These are phyloP conservation scores for Phaonia tiefii DNA, from an alignment of 2,888 invertebrate genomes.

Conservation along the genomic window DNA sequence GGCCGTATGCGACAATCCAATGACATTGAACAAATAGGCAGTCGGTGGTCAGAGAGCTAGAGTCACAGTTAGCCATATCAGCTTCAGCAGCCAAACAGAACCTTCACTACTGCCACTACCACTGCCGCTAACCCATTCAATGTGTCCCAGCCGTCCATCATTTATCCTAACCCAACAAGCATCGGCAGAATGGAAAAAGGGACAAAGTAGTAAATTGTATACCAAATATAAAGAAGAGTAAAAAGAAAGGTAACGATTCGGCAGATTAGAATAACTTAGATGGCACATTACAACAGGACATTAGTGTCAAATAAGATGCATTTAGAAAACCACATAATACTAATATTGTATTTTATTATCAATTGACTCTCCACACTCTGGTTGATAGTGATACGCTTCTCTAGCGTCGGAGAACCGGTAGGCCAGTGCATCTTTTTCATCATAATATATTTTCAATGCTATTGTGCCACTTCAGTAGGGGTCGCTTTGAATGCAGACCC, in stretches of 20 bases:
- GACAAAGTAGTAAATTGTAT: conserved; percentile 61
- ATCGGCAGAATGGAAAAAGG: conserved; percentile 16
- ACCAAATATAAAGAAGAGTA: conserved; percentile 35
- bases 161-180: conserved; percentile 42
- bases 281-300: conserved; percentile 67
- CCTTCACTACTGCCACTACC: conserved; percentile 13
- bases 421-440: neutral
- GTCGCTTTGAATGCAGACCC: conserved; percentile 48
- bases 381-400: neutral
- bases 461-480: conserved; percentile 69
- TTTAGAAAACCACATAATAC: conserved; percentile 67
- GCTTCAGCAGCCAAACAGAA: neutral
- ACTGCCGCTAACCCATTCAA: conserved; percentile 8
- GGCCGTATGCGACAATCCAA: conserved; percentile 19
- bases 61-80: conserved; percentile 43
- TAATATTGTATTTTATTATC: conserved; percentile 43
- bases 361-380: conserved; percentile 31
- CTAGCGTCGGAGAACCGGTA: neutral
- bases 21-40: conserved; percentile 32
- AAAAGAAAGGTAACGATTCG: conserved; percentile 48
- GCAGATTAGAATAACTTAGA: conserved; percentile 66
- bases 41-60: too few relatives aligned
- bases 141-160: conserved; percentile 50
- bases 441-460: conserved; percentile 60
- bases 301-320: conserved; percentile 68